Conservation (phyloP, 2,113 vertebrate species). For the Hydropotes inermis region DNA sequence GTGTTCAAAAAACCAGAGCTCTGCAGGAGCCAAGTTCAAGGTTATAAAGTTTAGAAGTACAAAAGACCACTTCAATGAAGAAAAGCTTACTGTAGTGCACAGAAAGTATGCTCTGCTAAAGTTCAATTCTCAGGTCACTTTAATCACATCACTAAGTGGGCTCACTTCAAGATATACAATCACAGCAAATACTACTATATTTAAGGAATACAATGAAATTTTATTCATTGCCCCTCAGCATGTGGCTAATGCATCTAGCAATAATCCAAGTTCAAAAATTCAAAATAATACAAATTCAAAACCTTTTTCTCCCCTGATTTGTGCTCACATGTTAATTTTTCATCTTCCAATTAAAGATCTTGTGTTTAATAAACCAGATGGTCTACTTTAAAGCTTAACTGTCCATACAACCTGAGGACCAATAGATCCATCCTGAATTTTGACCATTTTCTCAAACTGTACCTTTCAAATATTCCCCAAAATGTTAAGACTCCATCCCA, state of each 20-base stretch:
- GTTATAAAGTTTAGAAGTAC: neutral
- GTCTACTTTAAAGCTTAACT: conserved; percentile 69
- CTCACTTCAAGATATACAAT: neutral
- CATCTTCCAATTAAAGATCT: conserved; percentile 2
- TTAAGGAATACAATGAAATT: neutral
- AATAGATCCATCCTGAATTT: neutral
- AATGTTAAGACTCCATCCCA: conserved; percentile 26
- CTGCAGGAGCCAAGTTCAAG: neutral
- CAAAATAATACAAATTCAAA: neutral
- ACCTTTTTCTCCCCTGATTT: neutral
- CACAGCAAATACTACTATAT: neutral
- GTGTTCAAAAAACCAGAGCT: neutral
- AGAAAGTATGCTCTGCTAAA: neutral
- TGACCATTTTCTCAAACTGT: neutral
- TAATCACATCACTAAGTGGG: neutral
- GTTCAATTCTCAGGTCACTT: neutral
- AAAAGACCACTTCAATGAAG: neutral
- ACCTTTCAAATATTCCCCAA: neutral
- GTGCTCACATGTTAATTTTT: neutral
- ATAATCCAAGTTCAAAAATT: neutral
- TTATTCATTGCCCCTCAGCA: neutral
- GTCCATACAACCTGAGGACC: conserved; percentile 36
- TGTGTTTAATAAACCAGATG: conserved; percentile 27
- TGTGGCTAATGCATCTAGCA: neutral
- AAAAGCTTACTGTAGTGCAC: neutral